These are phyloP conservation scores for Parazoanthus swiftii DNA, from an alignment of 92 coral and sea anemone genomes.

Conservation along the genomic window DNA sequence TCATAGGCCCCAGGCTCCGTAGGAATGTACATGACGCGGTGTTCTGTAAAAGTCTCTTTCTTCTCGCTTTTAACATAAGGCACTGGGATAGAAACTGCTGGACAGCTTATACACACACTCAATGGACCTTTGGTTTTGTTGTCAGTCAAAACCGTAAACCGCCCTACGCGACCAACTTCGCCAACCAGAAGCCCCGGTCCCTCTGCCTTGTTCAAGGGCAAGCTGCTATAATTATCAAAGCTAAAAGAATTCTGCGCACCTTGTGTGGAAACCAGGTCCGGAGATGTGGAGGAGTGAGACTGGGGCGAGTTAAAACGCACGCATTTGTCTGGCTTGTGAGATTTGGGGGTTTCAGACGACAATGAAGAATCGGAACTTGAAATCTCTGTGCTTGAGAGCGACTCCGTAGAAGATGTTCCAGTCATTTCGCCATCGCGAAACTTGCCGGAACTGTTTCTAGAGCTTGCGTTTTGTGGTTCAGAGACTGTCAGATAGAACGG, in stretches of 20 bases:
- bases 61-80: slow-evolving; percentile 93
- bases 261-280: not conserved
- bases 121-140: slow-evolving; percentile 91
- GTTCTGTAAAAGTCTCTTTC: slow-evolving; percentile 70
- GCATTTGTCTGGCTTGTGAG: not conserved
- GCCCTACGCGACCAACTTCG: slow-evolving; percentile 89
- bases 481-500: slow-evolving; percentile 89
- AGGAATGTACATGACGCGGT: slow-evolving; percentile 88
- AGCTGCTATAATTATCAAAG: not conserved
- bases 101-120: slow-evolving; percentile 99
- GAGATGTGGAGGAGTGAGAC: slow-evolving; percentile 20
- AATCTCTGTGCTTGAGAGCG: slow-evolving; percentile 27
- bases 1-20: slow-evolving; percentile 96
- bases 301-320: slow-evolving; percentile 7
- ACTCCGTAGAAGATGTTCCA: slow-evolving; percentile 25
- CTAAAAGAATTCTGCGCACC: not conserved
- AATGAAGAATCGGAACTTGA: slow-evolving; percentile 10
- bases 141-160: slow-evolving; percentile 87
- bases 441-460: slow-evolving; percentile 12
- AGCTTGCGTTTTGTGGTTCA: slow-evolving; percentile 43
- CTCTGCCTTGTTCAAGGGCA: slow-evolving; percentile 76
- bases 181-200: slow-evolving; percentile 94
- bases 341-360: not conserved
- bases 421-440: not conserved
- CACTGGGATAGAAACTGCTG: slow-evolving; percentile 99